These are phyloP conservation scores for Lochmaea crataegi DNA, from an alignment of 2,888 invertebrate genomes.

Conservation along the genomic window DNA sequence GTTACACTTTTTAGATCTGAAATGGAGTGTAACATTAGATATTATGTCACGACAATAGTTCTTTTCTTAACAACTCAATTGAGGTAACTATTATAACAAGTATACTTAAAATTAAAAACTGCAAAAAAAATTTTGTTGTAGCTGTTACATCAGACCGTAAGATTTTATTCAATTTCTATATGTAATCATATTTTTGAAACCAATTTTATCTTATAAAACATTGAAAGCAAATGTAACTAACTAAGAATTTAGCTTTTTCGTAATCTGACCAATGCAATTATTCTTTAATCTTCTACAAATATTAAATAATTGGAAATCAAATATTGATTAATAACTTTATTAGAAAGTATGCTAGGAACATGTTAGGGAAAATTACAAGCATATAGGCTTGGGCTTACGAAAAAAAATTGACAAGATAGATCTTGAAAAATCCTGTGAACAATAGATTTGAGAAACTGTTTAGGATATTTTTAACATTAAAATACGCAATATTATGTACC, in stretches of 20 bases:
- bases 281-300: background rate
- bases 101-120: background rate
- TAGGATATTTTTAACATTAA: no score
- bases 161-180: background rate
- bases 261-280: background rate
- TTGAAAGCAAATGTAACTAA: background rate
- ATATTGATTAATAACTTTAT: no score
- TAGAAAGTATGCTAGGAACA: no score
- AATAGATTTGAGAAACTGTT: no score
- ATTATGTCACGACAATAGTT: conserved; percentile 10
- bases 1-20: conserved; percentile 24
- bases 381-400: no score
- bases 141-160: background rate
- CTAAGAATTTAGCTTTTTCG: background rate
- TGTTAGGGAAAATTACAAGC: no score
- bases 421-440: no score
- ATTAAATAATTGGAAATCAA: background rate
- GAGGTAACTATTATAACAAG: background rate
- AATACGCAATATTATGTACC: no score
- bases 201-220: background rate
- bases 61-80: background rate
- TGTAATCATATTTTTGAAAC: background rate
- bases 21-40: conserved; percentile 32
- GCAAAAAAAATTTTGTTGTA: background rate
- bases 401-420: no score